These are phyloP conservation scores for Drosophila anomalata DNA, from an alignment of 2,888 invertebrate genomes.

Conservation along the genomic window DNA sequence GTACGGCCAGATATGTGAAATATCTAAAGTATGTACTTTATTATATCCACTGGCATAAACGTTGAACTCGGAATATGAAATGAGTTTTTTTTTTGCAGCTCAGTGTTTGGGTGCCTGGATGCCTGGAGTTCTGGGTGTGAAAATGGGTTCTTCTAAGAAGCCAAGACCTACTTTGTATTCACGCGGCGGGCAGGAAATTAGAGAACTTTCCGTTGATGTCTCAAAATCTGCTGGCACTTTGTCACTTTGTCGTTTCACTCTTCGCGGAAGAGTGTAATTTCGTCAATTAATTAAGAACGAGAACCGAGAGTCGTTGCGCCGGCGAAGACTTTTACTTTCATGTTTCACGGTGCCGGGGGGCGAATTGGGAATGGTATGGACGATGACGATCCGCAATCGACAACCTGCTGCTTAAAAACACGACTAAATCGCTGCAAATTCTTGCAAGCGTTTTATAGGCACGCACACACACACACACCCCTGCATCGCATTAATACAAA, in stretches of 20 bases:
- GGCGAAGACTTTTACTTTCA: slow-evolving; percentile 39
- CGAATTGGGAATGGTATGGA: background rate
- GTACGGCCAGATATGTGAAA: slow-evolving; percentile 37
- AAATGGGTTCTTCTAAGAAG: slow-evolving; percentile 7
- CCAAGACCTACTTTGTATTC: slow-evolving; percentile 50
- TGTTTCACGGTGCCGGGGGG: slow-evolving; percentile 26
- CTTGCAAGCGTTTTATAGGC: slow-evolving; percentile 68
- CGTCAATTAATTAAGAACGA: slow-evolving; percentile 32
- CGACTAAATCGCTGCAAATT: slow-evolving; percentile 70
- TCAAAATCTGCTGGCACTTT: slow-evolving; percentile 28
- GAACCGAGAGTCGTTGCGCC: slow-evolving; percentile 4
- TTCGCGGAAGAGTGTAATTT: slow-evolving; percentile 15
- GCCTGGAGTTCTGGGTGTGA: background rate
- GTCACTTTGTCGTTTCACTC: slow-evolving; percentile 23
- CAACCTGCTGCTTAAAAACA: slow-evolving; percentile 59
- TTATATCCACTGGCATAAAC: slow-evolving; percentile 28
- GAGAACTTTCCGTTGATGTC: slow-evolving; percentile 32
- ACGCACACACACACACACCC: slow-evolving; percentile 48
- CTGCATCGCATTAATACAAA: slow-evolving; percentile 7
- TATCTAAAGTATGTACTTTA: slow-evolving; percentile 40
- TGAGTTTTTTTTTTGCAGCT: background rate
- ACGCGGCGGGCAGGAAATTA: slow-evolving; percentile 52
- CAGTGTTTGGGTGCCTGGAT: background rate
- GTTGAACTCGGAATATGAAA: slow-evolving; percentile 7
- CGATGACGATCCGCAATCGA: slow-evolving; percentile 53